Conservation (phyloP, 2,888 invertebrate genomes). For the Dicyrtomina minuta region DNA sequence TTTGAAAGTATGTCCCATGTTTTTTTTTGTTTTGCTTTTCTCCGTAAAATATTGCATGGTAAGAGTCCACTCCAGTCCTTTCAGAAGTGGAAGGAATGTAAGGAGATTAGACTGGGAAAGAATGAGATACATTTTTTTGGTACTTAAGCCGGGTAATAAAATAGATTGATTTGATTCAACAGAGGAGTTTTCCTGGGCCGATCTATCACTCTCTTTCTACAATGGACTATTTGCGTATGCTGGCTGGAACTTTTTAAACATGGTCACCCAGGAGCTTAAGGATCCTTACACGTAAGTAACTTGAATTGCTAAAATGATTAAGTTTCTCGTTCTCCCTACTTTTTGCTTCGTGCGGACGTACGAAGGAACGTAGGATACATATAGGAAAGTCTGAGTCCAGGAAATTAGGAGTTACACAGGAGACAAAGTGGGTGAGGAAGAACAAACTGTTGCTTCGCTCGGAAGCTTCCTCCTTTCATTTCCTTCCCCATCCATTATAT, state of each 20-base stretch:
- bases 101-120: no score
- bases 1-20: background rate
- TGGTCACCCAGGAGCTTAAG: slow-evolving; percentile 90
- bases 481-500: background rate
- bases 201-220: slow-evolving; percentile 74
- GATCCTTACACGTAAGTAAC: slow-evolving; percentile 78
- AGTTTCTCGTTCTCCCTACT: no score
- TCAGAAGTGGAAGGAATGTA: no score
- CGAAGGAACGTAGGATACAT: no score
- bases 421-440: background rate
- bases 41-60: no score
- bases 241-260: slow-evolving; percentile 88
- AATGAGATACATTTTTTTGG: no score
- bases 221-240: slow-evolving; percentile 86
- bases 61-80: no score
- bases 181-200: slow-evolving; percentile 22
- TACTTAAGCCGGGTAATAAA: background rate
- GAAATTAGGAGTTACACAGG: no score
- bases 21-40: no score
- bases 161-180: background rate
- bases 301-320: no score
- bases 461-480: background rate
- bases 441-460: slow-evolving; percentile 18
- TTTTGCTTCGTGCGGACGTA: no score
- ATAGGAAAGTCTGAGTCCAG: no score